These are phyloP conservation scores for Tipula vernalis DNA, from an alignment of 2,888 invertebrate species.

Conservation along the genomic window DNA sequence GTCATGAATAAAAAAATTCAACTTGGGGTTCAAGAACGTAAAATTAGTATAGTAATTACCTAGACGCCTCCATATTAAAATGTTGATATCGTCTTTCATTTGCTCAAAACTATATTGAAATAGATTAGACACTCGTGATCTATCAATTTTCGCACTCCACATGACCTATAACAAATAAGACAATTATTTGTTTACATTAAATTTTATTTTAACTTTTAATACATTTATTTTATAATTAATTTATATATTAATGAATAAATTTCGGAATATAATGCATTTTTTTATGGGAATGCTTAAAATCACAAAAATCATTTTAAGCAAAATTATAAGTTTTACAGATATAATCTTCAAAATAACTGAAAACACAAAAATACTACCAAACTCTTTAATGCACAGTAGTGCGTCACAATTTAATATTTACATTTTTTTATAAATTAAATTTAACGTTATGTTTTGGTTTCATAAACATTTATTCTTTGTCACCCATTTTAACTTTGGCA, in stretches of 20 bases:
- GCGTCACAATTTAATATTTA: neutral
- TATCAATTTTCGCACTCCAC: neutral
- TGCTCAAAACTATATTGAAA: too few species aligned
- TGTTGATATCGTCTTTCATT: too few species aligned
- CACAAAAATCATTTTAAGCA: neutral
- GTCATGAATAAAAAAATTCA: too few species aligned
- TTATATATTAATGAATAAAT: neutral
- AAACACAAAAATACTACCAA: neutral
- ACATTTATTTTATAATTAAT: neutral
- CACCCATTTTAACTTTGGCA: slow-evolving; percentile 68
- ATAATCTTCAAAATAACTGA: neutral
- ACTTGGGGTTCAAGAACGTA: too few species aligned
- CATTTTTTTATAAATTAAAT: neutral
- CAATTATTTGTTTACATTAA: neutral
- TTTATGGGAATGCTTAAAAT: neutral
- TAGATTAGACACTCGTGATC: too few species aligned
- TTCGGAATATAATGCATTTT: neutral
- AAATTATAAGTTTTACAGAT: neutral
- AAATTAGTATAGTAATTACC: too few species aligned
- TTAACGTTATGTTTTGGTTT: neutral
- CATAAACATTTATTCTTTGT: slow-evolving; percentile 35
- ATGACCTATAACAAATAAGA: neutral
- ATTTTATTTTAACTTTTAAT: neutral
- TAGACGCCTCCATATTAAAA: too few species aligned
- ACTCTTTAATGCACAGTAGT: neutral